phyloP scores from a whole-genome alignment of 2,797 vertebrate genomes.

The Gobio occitaniae region DNA sequence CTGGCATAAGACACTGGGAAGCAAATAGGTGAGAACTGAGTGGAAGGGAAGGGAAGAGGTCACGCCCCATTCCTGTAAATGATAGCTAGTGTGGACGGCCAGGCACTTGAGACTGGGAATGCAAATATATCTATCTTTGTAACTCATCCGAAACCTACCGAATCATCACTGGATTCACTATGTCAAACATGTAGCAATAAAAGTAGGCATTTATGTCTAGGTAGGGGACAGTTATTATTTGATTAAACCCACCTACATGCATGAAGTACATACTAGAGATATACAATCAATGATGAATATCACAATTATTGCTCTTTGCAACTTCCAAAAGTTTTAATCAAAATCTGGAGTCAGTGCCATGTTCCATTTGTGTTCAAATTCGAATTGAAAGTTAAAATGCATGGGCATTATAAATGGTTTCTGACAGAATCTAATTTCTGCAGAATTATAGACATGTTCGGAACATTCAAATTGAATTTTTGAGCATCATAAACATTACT shows the following conservation, averaged over 20 bases:
- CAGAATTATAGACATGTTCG: not conserved
- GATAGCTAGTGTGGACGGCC: not conserved
- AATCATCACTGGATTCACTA: not conserved
- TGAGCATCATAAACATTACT: not conserved
- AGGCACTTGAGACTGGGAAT: slow-evolving; percentile 50
- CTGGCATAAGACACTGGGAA: slow-evolving; percentile 57
- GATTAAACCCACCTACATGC: not conserved
- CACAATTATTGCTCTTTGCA: not conserved
- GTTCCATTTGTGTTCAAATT: not conserved
- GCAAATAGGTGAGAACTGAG: slow-evolving; percentile 12
- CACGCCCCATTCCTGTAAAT: not conserved
- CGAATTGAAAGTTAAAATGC: not conserved
- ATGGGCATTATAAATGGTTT: not conserved
- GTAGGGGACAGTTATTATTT: not conserved
- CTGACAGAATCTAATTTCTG: not conserved
- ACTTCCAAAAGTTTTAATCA: not conserved
- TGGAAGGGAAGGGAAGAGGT: slow-evolving; percentile 3
- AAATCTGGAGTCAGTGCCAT: not conserved
- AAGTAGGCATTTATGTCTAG: not conserved
- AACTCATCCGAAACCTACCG: not conserved
- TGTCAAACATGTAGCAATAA: not conserved
- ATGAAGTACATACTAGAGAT: not conserved
- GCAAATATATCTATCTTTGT: slow-evolving; percentile 28
- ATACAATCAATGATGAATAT: too few species aligned
- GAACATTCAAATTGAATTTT: not conserved